phyloP scores from a whole-genome alignment of 1,140 invertebrate genomes.

The Amyelois transitella region DNA sequence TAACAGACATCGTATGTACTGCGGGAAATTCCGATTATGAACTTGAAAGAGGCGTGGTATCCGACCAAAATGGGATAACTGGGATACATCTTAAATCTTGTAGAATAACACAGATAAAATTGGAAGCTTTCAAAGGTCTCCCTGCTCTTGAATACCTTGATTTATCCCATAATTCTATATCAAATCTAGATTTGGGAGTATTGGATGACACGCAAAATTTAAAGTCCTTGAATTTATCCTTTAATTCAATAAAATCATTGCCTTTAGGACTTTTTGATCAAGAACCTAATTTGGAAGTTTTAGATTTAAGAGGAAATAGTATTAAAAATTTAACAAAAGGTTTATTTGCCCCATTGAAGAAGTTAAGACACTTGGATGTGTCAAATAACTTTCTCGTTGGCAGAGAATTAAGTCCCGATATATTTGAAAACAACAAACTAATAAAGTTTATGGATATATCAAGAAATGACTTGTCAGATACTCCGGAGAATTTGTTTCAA shows the following conservation, averaged over 20 bases:
- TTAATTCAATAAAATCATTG: constrained; percentile 38
- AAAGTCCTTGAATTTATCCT: constrained; percentile 41
- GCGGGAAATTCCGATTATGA: constrained; percentile 17
- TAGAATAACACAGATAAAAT: constrained; percentile 34
- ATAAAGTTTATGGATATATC: constrained; percentile 42
- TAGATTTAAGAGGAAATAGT: constrained; percentile 47
- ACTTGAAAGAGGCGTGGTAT: constrained; percentile 34
- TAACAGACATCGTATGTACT: constrained; percentile 20
- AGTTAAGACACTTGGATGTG: constrained; percentile 40
- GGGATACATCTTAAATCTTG: constrained; percentile 33
- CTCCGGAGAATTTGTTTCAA: constrained; percentile 32
- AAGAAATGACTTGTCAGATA: constrained; percentile 45
- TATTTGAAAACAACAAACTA: constrained; percentile 34
- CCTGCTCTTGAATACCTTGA: constrained; percentile 35
- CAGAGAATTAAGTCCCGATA: constrained; percentile 25
- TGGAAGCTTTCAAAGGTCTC: constrained; percentile 39
- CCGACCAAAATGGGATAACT: constrained; percentile 35
- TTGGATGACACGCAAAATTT: constrained; percentile 30
- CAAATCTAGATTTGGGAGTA: constrained; percentile 32
- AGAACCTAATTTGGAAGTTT: constrained; percentile 27
- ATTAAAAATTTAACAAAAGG: constrained; percentile 29
- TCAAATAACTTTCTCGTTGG: constrained; percentile 40
- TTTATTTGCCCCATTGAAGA: constrained; percentile 43
- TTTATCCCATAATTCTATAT: constrained; percentile 45
- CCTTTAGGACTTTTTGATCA: constrained; percentile 43